Base-by-base conservation (phyloP, 2,888 invertebrate genomes). In the Schizaphis graminum region DNA sequence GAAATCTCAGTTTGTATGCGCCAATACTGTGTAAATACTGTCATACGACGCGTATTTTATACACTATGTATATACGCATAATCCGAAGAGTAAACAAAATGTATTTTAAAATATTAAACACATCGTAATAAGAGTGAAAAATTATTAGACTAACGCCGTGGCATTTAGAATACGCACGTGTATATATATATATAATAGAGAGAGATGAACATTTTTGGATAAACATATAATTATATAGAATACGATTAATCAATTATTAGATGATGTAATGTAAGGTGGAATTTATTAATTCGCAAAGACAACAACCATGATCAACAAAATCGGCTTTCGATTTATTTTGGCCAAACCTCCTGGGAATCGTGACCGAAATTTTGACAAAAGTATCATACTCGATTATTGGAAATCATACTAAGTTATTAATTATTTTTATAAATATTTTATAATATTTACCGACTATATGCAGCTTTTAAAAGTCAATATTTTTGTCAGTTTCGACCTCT, bases 1-100 rank as follows among this genome's bases (percentile, higher is more conserved):
- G 91, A 91, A 91, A 91, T 91, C 91, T 77, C 49, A 47, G 67
- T 67, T 67, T 67, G 26, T 35, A 11, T 11, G 47, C 3, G 4
- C 13, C 5, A 16, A 7, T 26, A 24, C 35, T 8, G 44, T 61
- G n/a, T 35, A 35, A 35, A 21, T n/a, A 35, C 16, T 53, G 57
- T 26, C 57, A 26, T 57, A 57, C 57, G 57, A 57, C 26, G 57
- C 26, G 57, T 57, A 57, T 57, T 57, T 57, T 26, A 13, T 35
- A 41, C 35, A 16, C 24, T 7, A 41, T 41, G 21, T 24, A 24
- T 84, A 84, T 1, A 41, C 41, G 24, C 13, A 21, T 84, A 7
- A 24, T 35, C 67, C 4, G 16, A 16, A 3, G n/a, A 35, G 7
- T 67, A n/a, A n/a, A 5, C n/a, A 67, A 67, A 67, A 61, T 28